Base-by-base conservation (phyloP, 92 coral and sea anemone species). In the Epizoanthus scotinus region DNA sequence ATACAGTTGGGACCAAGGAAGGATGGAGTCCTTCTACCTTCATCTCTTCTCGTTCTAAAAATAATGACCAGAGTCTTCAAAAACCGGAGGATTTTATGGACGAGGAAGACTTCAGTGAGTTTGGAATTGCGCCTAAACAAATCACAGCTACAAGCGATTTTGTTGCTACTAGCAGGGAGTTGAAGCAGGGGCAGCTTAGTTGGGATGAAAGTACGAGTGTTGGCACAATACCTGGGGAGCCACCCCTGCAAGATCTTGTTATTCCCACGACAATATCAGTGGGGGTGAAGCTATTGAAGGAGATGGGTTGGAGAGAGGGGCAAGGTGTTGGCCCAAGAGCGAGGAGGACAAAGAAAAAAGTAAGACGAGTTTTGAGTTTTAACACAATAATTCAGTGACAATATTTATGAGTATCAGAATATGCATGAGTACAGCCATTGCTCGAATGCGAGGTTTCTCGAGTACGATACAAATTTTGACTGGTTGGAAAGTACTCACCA, bases 221-320 rank as follows among this genome's bases (percentile, higher is more conserved):
- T 25, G 78, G 40, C 67, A 38, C 54, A 19, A 85, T 88, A 38
- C 83, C 87, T 6, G 91, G 90, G 6, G 88, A 34, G 5, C 77
- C 87, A 27, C 82, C 90, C 14, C 84, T 96, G 5, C 92, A 91
- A 77, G 86, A 91, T 79, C 91, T 96, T 73, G 95, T 96, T 21
- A 90, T 96, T 44, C 98, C 99, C 7, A 89, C 91, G 21, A 85
- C 82, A 58, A 86, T 96, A 85, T 89, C 99, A 27, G 84, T 96
- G 63, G 99, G 99, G 3, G 91, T 90, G 4, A 89, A 84, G 72
- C 81, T 96, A 74, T 89, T 96, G 27, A 96, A 88, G 63, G 90
- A 91, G 86, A 96, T 96, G 99, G 99, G 99, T 0, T 96, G 99
- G 99, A 96, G 90, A 80, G 94, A 96, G 64, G 99, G 99, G 18